Evolutionary conservation across 2,113 vertebrate genomes (phyloP).

Genomic region (Henicopernis longicauda): DNA sequence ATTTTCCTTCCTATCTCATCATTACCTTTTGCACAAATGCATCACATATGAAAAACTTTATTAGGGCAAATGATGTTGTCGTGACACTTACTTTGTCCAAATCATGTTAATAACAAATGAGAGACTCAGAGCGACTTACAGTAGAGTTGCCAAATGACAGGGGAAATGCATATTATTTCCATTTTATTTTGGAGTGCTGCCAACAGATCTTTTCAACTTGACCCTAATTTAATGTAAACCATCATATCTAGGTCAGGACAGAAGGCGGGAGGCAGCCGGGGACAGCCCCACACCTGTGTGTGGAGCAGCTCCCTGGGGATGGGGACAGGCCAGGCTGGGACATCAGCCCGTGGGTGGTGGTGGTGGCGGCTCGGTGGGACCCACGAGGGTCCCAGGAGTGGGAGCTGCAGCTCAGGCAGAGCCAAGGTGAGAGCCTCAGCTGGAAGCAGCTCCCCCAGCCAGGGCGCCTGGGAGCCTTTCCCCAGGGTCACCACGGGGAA

Average conservation of each 20-base stretch:
- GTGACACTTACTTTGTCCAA: background rate
- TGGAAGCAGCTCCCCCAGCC: background rate
- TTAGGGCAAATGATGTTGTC: background rate
- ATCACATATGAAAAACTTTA: background rate
- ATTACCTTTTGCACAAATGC: background rate
- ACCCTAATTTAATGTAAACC: background rate
- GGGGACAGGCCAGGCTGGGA: background rate
- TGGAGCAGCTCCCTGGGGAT: background rate
- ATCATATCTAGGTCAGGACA: background rate
- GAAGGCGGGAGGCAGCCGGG: background rate
- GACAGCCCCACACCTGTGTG: background rate
- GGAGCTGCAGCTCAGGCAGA: background rate
- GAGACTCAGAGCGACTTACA: background rate
- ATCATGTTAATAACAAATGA: background rate
- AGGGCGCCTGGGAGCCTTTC: background rate
- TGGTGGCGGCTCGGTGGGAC: background rate
- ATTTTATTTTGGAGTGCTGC: background rate
- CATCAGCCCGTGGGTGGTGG: accelerated
- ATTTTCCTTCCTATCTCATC: background rate
- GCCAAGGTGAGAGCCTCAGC: background rate
- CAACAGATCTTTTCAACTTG: background rate
- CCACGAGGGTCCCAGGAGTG: background rate
- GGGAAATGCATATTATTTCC: background rate
- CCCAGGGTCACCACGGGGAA: accelerated
- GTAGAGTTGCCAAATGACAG: background rate